Base-by-base conservation (phyloP, 1,140 invertebrate genomes). In the Campodea augens region DNA sequence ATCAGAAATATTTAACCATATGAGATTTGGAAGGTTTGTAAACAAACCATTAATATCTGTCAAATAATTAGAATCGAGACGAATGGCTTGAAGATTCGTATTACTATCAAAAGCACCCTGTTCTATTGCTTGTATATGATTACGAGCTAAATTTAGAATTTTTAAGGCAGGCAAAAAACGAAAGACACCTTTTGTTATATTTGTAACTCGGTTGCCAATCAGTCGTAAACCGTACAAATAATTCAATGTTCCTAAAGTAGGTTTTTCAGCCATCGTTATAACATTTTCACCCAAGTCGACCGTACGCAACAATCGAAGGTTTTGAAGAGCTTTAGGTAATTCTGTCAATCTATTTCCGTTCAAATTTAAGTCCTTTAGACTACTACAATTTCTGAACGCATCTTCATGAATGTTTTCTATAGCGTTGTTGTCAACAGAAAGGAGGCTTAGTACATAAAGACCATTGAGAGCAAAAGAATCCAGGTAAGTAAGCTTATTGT, bases 1-100 rank as follows among this genome's bases (percentile, higher is more conserved):
- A 64, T 87, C 83, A 21, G 84, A 89, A 46, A 91, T 78, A 65
- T 92, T 93, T 21, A 93, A 63, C 84, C 84, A 89, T 50, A 85
- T 64, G 38, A 93, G 64, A 51, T 76, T 78, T 1, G 78, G 73
- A 54, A 89, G 75, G 54, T 86, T 78, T 47, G 74, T 74, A 59
- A 92, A 90, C 18, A 88, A 66, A 3, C 79, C 81, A 57, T 78
- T 81, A 41, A 92, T 85, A 54, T 89, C 82, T 12, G 73, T 77
- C 20, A 92, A 62, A 46, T 75, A 70, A 63, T 93, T 93, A 20
- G 78, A 77, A 61, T 92, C 87, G 23, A 93, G 57, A 44, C 86
- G 66, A 38, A 93, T 77, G 1, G 85, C 86, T 61, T 88, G 80
- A 38, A 93, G 68, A 57, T 78, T 78, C 4, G 69, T 65, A 54